Base-by-base conservation (phyloP, 2,113 vertebrate species). In the Pitta sordida region DNA sequence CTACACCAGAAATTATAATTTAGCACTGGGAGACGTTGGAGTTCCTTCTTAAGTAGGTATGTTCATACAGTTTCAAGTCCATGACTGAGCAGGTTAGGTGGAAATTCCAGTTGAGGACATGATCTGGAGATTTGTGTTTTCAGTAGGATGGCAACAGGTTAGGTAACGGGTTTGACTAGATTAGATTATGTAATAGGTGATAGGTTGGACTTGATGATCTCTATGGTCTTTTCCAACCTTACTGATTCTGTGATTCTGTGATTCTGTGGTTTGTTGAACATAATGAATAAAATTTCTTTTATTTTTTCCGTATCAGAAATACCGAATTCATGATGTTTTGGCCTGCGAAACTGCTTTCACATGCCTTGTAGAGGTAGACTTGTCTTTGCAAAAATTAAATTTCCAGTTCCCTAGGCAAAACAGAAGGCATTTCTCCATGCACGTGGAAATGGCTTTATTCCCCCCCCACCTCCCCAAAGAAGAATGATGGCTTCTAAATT, bases 21-120 rank as follows among this genome's bases (percentile, higher is more conserved):
- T 81, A 74, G 15, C 16, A 36, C 8, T 12, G 32, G 19, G 12
- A 74, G 13, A 27, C 3, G 39, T 3, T 51, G 13, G 18, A 43
- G 12, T 68, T 8, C 67, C 15, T 41, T 44, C 52, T 70, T 53
- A 55, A 36, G 4, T 53, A 9, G 6, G 1, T 41, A 8, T 26
- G 29, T n/a, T 78, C 34, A 41, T 49, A 4, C 4, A 56, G 12
- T 68, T 73, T 12, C 15, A 39, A 3, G 7, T 39, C 62, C 18
- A 3, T n/a, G 34, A 32, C 0, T 8, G 13, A 59, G 2, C 9
- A 59, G 10, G 8, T 30, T 63, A 1, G 4, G 6, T 46, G 32
- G 8, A 53, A 74, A 41, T 49, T 70, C 26, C 11, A 41, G 4
- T 4, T 37, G 21, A 71, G 21, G 20, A 36, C 10, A 15, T 9